These are phyloP conservation scores for Agonopterix alstromeriana DNA, from an alignment of 2,888 invertebrate genomes.

Conservation along the genomic window DNA sequence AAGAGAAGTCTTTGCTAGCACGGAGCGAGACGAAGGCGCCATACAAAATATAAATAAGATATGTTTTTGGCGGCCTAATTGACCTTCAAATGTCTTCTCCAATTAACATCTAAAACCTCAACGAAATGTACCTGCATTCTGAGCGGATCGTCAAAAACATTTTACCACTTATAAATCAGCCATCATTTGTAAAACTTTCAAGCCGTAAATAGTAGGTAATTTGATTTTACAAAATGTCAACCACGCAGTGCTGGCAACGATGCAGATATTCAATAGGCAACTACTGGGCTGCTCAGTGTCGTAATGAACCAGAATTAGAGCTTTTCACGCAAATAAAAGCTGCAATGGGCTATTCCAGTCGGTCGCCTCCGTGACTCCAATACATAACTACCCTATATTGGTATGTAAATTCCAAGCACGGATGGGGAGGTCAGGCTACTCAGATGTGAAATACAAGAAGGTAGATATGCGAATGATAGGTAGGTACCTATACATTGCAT, in stretches of 20 bases:
- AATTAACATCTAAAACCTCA: no score
- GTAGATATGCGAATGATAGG: neutral
- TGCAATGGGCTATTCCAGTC: constrained; percentile 1
- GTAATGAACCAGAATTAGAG: constrained; percentile 5
- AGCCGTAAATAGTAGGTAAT: no score
- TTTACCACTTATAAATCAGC: no score
- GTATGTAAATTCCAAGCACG: constrained; percentile 2
- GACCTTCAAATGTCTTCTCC: no score
- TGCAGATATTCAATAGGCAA: constrained; percentile 1
- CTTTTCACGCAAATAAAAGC: constrained; percentile 3
- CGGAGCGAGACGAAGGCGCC: no score
- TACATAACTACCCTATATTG: constrained; percentile 3
- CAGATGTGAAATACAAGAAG: neutral
- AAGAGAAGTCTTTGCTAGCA: no score
- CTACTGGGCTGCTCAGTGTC: neutral
- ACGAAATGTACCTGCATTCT: no score
- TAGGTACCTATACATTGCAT: neutral
- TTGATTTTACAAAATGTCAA: no score
- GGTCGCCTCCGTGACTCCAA: constrained; percentile 3
- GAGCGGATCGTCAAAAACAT: no score
- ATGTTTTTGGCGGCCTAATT: no score
- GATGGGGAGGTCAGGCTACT: neutral
- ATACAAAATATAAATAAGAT: no score
- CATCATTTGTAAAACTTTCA: no score
- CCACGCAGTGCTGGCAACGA: neutral